A percentile compares a stretch with the other conserved stretches of the same genome.
phyloP scores from a whole-genome alignment of 2,113 vertebrate genomes.

The Lamprotornis superbus region DNA sequence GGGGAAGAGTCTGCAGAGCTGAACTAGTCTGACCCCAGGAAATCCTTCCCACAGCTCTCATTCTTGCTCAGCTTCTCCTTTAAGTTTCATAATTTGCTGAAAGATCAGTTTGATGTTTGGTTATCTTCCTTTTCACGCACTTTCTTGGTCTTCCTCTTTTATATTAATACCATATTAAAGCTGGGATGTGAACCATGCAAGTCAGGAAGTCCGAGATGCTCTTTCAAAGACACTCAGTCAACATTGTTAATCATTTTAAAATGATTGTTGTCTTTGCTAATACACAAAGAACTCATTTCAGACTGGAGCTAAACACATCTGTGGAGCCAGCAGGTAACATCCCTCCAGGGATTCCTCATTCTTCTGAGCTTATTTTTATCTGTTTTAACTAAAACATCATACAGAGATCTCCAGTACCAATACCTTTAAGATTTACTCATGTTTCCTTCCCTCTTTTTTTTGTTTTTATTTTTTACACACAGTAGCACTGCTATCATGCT shows the following conservation, averaged over 20 bases:
- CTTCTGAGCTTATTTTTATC: background rate
- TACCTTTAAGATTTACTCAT: background rate
- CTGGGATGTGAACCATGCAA: background rate
- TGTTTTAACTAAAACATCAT: background rate
- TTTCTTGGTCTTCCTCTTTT: background rate
- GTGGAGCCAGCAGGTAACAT: background rate
- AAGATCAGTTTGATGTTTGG: background rate
- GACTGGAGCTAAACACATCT: background rate
- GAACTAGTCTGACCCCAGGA: slow-evolving; percentile 59
- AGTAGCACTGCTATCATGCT: background rate
- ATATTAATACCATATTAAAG: slow-evolving; percentile 17
- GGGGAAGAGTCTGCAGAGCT: slow-evolving; percentile 17
- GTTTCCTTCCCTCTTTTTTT: background rate
- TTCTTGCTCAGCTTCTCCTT: slow-evolving; percentile 4
- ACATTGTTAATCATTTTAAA: background rate
- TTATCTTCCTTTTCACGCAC: background rate
- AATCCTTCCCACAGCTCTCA: slow-evolving; percentile 11
- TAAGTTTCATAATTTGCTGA: background rate
- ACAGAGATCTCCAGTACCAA: background rate
- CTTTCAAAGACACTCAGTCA: background rate
- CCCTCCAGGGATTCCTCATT: background rate
- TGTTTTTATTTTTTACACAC: background rate
- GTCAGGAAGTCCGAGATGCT: background rate
- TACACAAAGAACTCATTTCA: background rate
- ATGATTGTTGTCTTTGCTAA: background rate